Base-by-base conservation (phyloP, 2,113 vertebrate genomes). In the Chlorodrepanis virens region DNA sequence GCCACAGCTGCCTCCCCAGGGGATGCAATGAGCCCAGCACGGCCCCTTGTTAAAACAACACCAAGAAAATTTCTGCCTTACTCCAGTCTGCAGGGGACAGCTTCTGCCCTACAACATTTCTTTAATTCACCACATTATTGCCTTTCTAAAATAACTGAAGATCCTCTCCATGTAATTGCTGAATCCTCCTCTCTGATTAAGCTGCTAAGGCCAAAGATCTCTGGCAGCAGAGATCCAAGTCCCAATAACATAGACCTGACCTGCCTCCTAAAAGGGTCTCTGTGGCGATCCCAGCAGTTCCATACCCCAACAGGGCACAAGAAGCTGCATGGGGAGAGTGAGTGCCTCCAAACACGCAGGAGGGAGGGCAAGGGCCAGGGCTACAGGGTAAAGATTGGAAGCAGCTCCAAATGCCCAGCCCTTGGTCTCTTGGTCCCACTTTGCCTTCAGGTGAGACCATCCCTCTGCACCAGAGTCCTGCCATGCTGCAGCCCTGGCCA, bases 211-310 rank as follows among this genome's bases (percentile, higher is more conserved):
- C 52, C 70, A 70, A 81, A 85, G 70, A 78, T 35, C 33, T 77
- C 54, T 4, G 5, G 44, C 45, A 89, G 50, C 45, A 90, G 59
- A 49, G 35, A 35, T 35, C 35, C 35, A 35, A 74, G 45, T 37
- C 12, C 16, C 17, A 6, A 2, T 53, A 87, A 56, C 0, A 0
- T 0, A 44, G n/a, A 67, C 37, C 59, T 49, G 42, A 47, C 37
- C n/a, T 44, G 24, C 31, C 54, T 87, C 37, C 52, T 74, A 5
- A 71, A 54, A 76, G 13, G 19, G 33, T 45, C 33, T 70, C 60
- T 40, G 31, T 3, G 3, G 42, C 61, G 39, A 84, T 42, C 52
- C 45, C 52, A 67, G 24, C 1, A 8, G 65, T 19, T 27, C 37
- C 28, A 6, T 23, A 29, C 10, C 57, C 54, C 63, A 84, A 14